A percentile compares a stretch with the other conserved stretches of the same genome.
Conservation (phyloP, 2,113 vertebrate genomes). For the Budorcas taxicolor region DNA sequence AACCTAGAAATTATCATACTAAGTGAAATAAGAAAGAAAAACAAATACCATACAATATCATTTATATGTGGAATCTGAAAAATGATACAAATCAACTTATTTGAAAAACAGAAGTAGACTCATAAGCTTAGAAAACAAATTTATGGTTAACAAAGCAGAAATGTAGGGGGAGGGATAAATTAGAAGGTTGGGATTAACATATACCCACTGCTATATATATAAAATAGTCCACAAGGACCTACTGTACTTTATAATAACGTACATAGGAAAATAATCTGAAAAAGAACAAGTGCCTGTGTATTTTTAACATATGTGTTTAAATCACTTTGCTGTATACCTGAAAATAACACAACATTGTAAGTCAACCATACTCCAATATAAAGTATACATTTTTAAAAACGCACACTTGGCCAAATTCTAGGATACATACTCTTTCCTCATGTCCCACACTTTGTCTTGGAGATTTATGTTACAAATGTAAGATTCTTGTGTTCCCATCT, state of each 20-base stretch:
- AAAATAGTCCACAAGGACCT: neutral
- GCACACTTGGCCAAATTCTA: neutral
- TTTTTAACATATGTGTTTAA: neutral
- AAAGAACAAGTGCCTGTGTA: neutral
- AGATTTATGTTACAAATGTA: neutral
- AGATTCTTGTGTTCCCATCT: neutral
- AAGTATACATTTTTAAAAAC: neutral
- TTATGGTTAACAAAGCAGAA: neutral
- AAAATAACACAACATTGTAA: neutral
- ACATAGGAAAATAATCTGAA: neutral
- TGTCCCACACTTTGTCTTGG: neutral
- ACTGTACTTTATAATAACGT: neutral
- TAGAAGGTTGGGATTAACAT: neutral
- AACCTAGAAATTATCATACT: neutral
- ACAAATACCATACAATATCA: neutral
- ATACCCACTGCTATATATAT: neutral
- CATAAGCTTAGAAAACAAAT: neutral
- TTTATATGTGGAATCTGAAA: neutral
- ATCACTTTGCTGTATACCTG: neutral
- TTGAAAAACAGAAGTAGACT: neutral
- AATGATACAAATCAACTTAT: neutral
- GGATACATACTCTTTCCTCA: neutral
- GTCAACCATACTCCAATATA: neutral
- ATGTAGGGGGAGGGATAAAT: neutral
- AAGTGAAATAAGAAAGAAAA: neutral